A percentile compares a stretch with the other conserved stretches of the same genome.
phyloP scores from a whole-genome alignment of 30 jellyfish, hydroid and myxozoan genomes.

The Euphysa ruthae region DNA sequence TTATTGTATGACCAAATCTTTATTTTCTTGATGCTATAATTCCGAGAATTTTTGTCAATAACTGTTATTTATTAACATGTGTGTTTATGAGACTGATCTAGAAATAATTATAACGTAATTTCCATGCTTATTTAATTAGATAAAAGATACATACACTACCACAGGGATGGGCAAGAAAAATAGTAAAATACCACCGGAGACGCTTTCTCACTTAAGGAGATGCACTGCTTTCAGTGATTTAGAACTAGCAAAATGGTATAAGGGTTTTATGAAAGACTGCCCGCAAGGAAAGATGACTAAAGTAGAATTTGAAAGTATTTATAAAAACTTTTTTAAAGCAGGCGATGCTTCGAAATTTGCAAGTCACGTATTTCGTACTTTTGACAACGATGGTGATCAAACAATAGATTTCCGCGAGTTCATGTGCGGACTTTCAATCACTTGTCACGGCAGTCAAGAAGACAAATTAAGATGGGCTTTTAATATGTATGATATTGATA shows the following conservation, averaged over 20 bases:
- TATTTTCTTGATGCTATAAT: too few species aligned
- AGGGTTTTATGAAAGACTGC: slow-evolving; percentile 97
- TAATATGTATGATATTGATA: slow-evolving; percentile 95
- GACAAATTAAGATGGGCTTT: slow-evolving; percentile 99
- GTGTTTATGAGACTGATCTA: too few species aligned
- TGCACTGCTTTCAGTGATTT: slow-evolving; percentile 96
- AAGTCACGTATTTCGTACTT: slow-evolving; percentile 94
- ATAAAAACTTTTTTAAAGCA: slow-evolving; percentile 88
- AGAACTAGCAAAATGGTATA: slow-evolving; percentile 92
- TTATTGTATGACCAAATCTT: too few species aligned
- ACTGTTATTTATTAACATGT: too few species aligned
- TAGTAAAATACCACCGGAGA: slow-evolving; percentile 93
- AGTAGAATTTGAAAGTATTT: slow-evolving; percentile 89
- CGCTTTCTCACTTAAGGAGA: slow-evolving; percentile 80
- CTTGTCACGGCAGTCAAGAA: slow-evolving; percentile 98
- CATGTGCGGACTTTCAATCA: slow-evolving; percentile 92
- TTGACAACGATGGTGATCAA: slow-evolving; percentile 94
- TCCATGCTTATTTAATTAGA: too few species aligned
- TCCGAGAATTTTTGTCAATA: too few species aligned
- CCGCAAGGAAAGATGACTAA: slow-evolving; percentile 95
- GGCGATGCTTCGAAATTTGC: slow-evolving; percentile 99
- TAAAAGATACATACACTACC: too few species aligned
- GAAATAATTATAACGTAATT: too few species aligned
- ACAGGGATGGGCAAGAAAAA: slow-evolving; percentile 98
- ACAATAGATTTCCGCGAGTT: slow-evolving; percentile 93